Percentiles rank a stretch among this genome's conserved stretches.
Evolutionary conservation across 2,888 invertebrate genomes (phyloP).

Genomic region (Creontiades dilutus): DNA sequence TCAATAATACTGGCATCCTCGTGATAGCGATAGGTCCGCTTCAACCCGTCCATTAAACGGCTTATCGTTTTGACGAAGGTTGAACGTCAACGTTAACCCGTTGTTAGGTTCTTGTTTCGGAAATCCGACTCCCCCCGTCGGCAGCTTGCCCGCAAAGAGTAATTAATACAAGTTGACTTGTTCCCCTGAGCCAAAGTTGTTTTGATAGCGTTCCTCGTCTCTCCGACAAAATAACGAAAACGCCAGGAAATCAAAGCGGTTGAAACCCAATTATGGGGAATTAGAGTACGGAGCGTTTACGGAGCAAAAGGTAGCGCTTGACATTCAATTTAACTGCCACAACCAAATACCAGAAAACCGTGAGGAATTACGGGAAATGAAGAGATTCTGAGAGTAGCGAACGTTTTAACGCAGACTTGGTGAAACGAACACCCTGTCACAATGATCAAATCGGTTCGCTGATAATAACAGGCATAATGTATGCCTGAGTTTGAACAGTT

Average conservation of each 20-base stretch:
- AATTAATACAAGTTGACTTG: slow-evolving; percentile 26
- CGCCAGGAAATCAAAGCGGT: slow-evolving; percentile 15
- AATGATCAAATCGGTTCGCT: neutral
- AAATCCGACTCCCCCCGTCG: neutral
- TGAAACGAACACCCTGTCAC: neutral
- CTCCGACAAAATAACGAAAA: slow-evolving; percentile 6
- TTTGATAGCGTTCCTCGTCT: neutral
- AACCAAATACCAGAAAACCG: slow-evolving; percentile 47
- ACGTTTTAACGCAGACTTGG: neutral
- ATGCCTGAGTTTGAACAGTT: no score
- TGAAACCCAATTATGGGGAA: slow-evolving; percentile 20
- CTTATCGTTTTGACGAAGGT: slow-evolving; percentile 26
- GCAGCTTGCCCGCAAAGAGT: neutral
- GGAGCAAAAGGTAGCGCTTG: neutral
- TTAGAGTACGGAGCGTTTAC: neutral
- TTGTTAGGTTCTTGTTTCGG: slow-evolving; percentile 20
- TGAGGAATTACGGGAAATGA: neutral
- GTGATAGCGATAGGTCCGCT: neutral
- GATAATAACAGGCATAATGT: no score
- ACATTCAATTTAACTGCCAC: slow-evolving; percentile 70
- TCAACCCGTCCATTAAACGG: slow-evolving; percentile 1
- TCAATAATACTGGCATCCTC: no score
- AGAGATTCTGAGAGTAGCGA: neutral
- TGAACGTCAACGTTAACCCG: neutral
- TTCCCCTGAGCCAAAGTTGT: neutral